Percentiles rank a stretch among this genome's conserved stretches.
phyloP scores from a whole-genome alignment of 2,113 vertebrate species.

The Ptychochromis oligacanthus region DNA sequence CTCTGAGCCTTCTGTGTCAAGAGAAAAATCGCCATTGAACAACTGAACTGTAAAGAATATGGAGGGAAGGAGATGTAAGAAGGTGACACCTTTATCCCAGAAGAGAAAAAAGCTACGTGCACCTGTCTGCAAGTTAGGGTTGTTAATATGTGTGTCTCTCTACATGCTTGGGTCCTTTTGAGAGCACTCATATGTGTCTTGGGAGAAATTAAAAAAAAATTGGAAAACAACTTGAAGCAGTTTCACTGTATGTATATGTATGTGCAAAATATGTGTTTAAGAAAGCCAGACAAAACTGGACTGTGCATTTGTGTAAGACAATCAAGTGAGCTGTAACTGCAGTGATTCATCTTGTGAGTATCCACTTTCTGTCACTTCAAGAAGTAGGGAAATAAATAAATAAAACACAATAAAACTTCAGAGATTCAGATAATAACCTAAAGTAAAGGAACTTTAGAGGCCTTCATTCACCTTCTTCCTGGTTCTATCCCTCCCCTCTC shows the following conservation, averaged over 20 bases:
- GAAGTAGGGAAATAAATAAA: slow-evolving; percentile 26
- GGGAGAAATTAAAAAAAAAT: slow-evolving; percentile 4
- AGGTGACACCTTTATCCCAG: slow-evolving; percentile 52
- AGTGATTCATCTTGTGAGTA: slow-evolving; percentile 38
- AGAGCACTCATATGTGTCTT: background rate
- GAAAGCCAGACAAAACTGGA: background rate
- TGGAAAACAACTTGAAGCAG: background rate
- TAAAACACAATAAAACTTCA: slow-evolving; percentile 41
- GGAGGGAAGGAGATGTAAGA: slow-evolving; percentile 36
- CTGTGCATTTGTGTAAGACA: background rate
- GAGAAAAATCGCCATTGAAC: slow-evolving; percentile 50
- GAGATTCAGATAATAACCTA: slow-evolving; percentile 51
- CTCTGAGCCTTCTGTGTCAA: slow-evolving; percentile 57
- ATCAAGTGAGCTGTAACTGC: slow-evolving; percentile 29
- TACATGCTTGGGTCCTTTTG: background rate
- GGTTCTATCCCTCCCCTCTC: slow-evolving; percentile 14
- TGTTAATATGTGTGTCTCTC: background rate
- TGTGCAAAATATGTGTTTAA: background rate
- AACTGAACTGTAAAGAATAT: slow-evolving; percentile 60
- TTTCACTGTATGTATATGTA: background rate
- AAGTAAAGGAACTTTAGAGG: slow-evolving; percentile 39
- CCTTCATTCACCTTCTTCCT: slow-evolving; percentile 44
- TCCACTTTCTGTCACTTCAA: slow-evolving; percentile 35
- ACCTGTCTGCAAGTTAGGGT: slow-evolving; percentile 30
- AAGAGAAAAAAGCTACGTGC: slow-evolving; percentile 32